Conservation (phyloP, 2,113 vertebrate genomes). For the Petrocephalus zakoni region DNA sequence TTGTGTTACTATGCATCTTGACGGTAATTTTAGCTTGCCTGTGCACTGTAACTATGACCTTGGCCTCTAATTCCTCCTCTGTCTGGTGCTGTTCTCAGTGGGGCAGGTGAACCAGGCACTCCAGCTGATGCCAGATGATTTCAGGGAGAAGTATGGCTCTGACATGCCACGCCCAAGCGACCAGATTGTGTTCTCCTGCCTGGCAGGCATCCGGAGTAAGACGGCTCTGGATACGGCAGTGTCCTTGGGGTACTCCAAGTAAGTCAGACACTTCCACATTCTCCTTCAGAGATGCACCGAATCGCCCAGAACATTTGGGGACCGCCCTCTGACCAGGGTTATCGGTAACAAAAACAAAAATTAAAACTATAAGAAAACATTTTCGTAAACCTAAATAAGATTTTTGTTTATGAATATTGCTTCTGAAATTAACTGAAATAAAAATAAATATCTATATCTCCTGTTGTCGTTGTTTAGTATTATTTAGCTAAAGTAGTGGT, state of each 20-base stretch:
- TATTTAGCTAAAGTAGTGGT: not conserved
- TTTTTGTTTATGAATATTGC: not conserved
- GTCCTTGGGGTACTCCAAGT: conserved; percentile 81
- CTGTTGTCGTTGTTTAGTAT: not conserved
- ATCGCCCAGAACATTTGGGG: not conserved
- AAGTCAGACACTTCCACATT: conserved; percentile 22
- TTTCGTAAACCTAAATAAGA: not conserved
- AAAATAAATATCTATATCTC: not conserved
- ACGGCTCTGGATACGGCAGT: conserved; percentile 63
- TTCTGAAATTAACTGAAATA: not conserved
- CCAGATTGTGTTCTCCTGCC: conserved; percentile 78
- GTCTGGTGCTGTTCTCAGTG: conserved; percentile 56
- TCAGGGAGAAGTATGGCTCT: conserved; percentile 71
- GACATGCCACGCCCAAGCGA: conserved; percentile 72
- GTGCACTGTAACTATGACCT: not conserved
- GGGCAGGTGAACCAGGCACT: conserved; percentile 72
- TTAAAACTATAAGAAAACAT: not conserved
- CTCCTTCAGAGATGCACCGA: not conserved
- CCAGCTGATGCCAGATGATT: conserved; percentile 69
- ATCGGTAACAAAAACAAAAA: not conserved
- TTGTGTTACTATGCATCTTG: not conserved
- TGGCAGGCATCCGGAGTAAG: conserved; percentile 78
- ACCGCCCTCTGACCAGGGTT: not conserved
- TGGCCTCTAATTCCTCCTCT: not conserved
- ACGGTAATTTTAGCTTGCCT: not conserved